phyloP scores from a whole-genome alignment of 2,888 invertebrate genomes.

The Pollenia griseotomentosa region DNA sequence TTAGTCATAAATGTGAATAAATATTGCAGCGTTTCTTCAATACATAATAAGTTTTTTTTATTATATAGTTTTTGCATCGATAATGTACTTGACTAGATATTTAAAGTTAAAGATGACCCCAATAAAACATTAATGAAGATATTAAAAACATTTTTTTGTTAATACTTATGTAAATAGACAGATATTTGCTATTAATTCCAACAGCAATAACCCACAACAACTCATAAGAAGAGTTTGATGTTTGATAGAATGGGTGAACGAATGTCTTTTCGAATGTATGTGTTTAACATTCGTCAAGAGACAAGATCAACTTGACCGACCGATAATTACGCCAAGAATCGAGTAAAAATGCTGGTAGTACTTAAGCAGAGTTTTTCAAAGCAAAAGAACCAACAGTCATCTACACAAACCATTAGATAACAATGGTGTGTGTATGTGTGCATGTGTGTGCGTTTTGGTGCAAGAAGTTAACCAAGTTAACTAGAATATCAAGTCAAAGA shows the following conservation, averaged over 20 bases:
- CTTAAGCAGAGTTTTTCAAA: slow-evolving; percentile 3
- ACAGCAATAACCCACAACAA: not conserved
- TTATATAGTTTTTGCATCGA: slow-evolving; percentile 2
- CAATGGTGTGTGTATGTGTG: not conserved
- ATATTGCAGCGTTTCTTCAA: slow-evolving; percentile 7
- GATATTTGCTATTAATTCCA: not conserved
- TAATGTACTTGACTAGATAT: slow-evolving; percentile 65
- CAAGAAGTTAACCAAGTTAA: slow-evolving; percentile 23
- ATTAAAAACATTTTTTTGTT: slow-evolving; percentile 12
- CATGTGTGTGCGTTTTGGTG: not conserved
- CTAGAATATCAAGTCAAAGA: slow-evolving; percentile 49
- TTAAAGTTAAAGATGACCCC: not conserved
- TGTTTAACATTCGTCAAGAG: slow-evolving; percentile 17
- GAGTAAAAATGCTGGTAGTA: slow-evolving; percentile 25
- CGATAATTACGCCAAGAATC: slow-evolving; percentile 32
- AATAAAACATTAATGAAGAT: slow-evolving; percentile 55
- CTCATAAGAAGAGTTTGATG: not conserved
- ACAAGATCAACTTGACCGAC: slow-evolving; percentile 70
- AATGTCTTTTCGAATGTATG: not conserved
- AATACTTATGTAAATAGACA: slow-evolving; percentile 7
- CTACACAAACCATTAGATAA: slow-evolving; percentile 33
- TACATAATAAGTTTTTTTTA: not conserved
- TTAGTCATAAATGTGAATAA: not conserved
- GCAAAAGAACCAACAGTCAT: slow-evolving; percentile 60
- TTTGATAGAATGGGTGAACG: slow-evolving; percentile 6